phyloP scores from a whole-genome alignment of 2,797 vertebrate species.

The Sylvia borin region DNA sequence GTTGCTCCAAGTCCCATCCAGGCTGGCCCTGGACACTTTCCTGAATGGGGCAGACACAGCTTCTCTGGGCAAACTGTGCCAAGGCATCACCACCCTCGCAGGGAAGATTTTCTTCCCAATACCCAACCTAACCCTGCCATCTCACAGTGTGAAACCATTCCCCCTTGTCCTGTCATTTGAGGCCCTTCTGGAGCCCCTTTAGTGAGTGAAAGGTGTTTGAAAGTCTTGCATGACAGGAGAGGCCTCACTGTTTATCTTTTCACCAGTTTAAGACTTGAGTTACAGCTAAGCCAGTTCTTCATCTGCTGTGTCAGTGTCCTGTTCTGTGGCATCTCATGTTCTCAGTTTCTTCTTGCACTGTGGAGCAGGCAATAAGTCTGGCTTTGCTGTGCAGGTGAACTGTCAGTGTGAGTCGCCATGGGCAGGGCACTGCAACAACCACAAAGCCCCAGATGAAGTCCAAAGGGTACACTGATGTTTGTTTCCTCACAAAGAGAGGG shows the following conservation, averaged over 20 bases:
- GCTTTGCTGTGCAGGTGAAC: background rate
- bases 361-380: background rate
- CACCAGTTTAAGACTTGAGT: background rate
- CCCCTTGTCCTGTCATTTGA: background rate
- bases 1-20: background rate
- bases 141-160: no score
- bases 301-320: background rate
- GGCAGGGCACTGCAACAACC: background rate
- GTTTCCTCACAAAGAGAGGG: background rate
- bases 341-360: no score
- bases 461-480: background rate
- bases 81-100: fast-evolving
- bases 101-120: background rate
- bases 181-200: background rate
- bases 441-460: background rate
- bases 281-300: background rate
- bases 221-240: no score
- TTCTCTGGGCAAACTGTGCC: background rate
- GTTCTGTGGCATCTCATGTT: background rate
- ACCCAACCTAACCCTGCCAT: no score
- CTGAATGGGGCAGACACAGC: background rate
- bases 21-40: background rate
- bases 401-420: background rate
- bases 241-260: background rate
- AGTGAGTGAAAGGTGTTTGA: background rate